These are phyloP conservation scores for Wasmannia auropunctata DNA, from an alignment of 1,140 invertebrate species.

Conservation along the genomic window DNA sequence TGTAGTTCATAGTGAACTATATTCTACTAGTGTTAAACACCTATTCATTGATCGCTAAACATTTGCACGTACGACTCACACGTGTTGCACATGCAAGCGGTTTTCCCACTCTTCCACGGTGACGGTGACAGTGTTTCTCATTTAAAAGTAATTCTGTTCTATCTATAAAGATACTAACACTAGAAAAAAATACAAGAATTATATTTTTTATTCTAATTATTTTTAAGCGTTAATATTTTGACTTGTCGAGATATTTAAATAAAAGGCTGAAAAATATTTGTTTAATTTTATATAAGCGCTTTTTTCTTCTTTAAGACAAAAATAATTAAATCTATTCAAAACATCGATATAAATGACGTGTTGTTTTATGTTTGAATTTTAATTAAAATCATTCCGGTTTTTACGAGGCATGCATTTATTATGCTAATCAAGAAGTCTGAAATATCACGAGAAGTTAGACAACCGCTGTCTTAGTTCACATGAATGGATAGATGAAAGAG, in stretches of 20 bases:
- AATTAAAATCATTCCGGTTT: not conserved
- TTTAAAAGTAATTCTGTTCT: not conserved
- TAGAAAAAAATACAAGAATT: no score
- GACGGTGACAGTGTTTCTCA: slow-evolving; percentile 16
- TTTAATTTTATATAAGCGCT: not conserved
- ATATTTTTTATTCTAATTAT: not conserved
- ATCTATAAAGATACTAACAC: no score
- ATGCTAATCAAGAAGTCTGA: not conserved
- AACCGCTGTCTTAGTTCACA: not conserved
- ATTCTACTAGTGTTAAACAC: slow-evolving; percentile 60
- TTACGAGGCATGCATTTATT: not conserved
- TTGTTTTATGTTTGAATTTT: not conserved
- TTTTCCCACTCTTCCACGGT: slow-evolving; percentile 22
- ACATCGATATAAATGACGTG: not conserved
- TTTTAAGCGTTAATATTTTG: not conserved
- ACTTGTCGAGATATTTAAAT: not conserved
- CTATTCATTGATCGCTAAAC: slow-evolving; percentile 42
- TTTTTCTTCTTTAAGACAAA: not conserved
- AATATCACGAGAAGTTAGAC: not conserved
- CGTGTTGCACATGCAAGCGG: not conserved
- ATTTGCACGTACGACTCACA: not conserved
- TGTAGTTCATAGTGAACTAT: slow-evolving; percentile 3
- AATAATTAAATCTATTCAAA: not conserved
- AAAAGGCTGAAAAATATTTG: not conserved
- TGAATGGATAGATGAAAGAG: slow-evolving; percentile 52